Evolutionary conservation across 92 coral and sea anemone genomes (phyloP), one percentile per base, ranked within the genome.

Genomic region (Montipora capitata): DNA sequence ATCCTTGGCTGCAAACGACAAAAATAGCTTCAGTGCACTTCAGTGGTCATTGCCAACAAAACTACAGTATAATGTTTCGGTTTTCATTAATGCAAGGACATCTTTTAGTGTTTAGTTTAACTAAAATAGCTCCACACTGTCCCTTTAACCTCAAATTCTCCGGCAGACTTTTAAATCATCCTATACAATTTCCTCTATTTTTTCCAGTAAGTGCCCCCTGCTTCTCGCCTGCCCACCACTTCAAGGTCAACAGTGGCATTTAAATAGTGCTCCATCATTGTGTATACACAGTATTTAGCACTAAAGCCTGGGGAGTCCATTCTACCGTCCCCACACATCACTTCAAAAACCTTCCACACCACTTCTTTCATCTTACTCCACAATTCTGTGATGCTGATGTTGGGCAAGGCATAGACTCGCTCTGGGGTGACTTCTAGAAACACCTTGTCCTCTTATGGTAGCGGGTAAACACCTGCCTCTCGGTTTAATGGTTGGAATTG

Each of bases 201-300:
- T 82, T 62, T 87, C 91, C 91, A 87, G 80, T 39, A 80, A 43
- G 80, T 44, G 16, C 91, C 82, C 12, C 91, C 91, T 51, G 91
- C 63, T 80, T 87, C 88, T 6, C 91, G 54, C 43, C 72, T 87
- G 65, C 81, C 91, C 2, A 87, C 74, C 2, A 87, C 81, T 58
- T 87, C 87, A 14, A 81, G 40, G 40, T 87, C 74, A 0, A 81
- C 76, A 43, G 72, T 87, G 2, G 81, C 87, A 52, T 87, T 51
- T 9, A 87, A 16, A 20, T 54, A 87, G 57, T 87, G 87, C 20
- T 87, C 91, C 81, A 87, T 80, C 86, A 87, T 65, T 2, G 80
- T 75, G 27, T 87, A 87, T 13, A 87, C 51, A 20, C 91, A 87
- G 62, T 87, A 87, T 44, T 81, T 87, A 5, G 91, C 91, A 48